phyloP scores from a whole-genome alignment of 2,797 vertebrate genomes.

The Tenualosa ilisha region DNA sequence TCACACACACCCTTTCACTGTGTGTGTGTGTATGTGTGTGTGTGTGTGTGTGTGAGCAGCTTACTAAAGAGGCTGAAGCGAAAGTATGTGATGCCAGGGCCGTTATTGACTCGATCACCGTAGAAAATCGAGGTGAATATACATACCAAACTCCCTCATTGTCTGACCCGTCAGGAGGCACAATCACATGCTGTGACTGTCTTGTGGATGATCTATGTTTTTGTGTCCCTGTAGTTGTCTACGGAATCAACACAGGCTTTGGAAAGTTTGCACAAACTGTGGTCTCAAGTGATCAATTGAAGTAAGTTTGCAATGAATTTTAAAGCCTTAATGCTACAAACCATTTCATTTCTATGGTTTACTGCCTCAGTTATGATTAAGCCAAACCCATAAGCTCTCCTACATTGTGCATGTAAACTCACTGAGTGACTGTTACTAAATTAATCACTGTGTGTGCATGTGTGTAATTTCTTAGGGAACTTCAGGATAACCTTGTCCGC shows the following conservation, averaged over 20 bases:
- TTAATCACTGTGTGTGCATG: too few relatives aligned
- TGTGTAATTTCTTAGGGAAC: slow-evolving; percentile 75
- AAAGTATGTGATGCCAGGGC: slow-evolving; percentile 40
- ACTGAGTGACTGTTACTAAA: too few relatives aligned
- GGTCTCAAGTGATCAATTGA: slow-evolving; percentile 89
- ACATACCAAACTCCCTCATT: background rate
- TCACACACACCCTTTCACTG: background rate
- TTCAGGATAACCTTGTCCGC: slow-evolving; percentile 94
- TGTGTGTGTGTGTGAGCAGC: slow-evolving; percentile 39
- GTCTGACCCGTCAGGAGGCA: background rate
- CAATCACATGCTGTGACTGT: background rate
- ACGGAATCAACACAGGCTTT: slow-evolving; percentile 97
- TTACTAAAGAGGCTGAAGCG: slow-evolving; percentile 48
- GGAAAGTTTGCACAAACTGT: slow-evolving; percentile 96
- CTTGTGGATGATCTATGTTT: slow-evolving; percentile 9
- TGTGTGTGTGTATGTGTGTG: background rate
- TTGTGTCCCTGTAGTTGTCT: slow-evolving; percentile 82
- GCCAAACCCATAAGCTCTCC: too few relatives aligned
- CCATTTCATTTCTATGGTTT: too few relatives aligned
- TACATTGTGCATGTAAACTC: too few relatives aligned
- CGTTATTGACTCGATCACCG: slow-evolving; percentile 44
- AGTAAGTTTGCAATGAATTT: slow-evolving; percentile 70
- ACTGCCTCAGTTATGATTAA: too few relatives aligned
- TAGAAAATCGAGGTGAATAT: slow-evolving; percentile 49
- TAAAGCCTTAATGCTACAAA: too few relatives aligned